A percentile compares a stretch with the other conserved stretches of the same genome.
phyloP scores from a whole-genome alignment of 2,888 invertebrate species.

The Neocrepidodera transversa region DNA sequence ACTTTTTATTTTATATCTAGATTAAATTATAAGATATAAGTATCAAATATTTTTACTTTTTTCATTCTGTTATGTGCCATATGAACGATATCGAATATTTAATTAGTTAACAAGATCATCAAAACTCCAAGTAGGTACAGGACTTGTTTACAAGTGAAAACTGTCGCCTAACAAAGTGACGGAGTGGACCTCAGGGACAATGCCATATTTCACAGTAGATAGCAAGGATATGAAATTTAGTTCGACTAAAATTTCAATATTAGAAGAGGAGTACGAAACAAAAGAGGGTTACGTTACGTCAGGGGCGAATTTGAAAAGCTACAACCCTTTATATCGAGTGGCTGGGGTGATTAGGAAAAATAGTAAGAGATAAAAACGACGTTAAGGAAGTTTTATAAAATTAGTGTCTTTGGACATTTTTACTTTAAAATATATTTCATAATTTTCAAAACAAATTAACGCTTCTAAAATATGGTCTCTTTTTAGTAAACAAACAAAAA shows the following conservation, averaged over 20 bases:
- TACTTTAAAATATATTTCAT: background rate
- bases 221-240: slow-evolving; percentile 14
- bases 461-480: no score
- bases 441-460: no score
- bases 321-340: slow-evolving; percentile 10
- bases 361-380: slow-evolving; percentile 5
- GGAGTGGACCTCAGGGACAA: slow-evolving; percentile 25
- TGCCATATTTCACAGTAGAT: slow-evolving; percentile 14
- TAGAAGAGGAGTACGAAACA: slow-evolving; percentile 7
- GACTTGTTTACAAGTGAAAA: slow-evolving; percentile 16
- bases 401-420: background rate
- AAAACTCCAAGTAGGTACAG: background rate
- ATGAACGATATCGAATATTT: background rate
- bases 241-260: slow-evolving; percentile 15
- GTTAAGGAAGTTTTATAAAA: background rate
- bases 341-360: slow-evolving; percentile 5
- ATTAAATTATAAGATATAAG: background rate
- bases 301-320: slow-evolving; percentile 15
- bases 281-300: slow-evolving; percentile 17
- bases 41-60: no score
- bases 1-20: background rate
- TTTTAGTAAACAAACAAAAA: no score
- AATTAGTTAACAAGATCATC: background rate
- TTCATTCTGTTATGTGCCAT: background rate
- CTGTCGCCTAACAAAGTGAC: slow-evolving; percentile 23